These are phyloP conservation scores for Paracyclopina nana DNA, from an alignment of 1,140 invertebrate genomes.

Conservation along the genomic window DNA sequence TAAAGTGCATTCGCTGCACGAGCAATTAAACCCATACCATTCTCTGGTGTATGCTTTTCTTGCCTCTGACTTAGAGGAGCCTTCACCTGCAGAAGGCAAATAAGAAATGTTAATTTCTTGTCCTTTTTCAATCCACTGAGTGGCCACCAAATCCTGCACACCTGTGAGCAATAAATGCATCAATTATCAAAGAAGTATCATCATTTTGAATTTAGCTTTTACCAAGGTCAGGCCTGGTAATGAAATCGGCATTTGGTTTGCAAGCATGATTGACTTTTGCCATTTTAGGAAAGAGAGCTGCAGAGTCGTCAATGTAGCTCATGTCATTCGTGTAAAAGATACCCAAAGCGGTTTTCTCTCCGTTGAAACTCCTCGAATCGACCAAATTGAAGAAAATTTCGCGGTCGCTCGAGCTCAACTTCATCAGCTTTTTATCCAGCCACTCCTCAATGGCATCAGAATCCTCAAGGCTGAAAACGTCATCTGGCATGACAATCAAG, in stretches of 20 bases:
- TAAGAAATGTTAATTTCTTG: too few species aligned
- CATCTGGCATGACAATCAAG: neutral
- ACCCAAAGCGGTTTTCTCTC: neutral
- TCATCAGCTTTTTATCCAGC: neutral
- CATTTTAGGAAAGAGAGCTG: neutral
- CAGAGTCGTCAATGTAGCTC: neutral
- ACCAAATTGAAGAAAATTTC: neutral
- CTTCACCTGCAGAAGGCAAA: too few species aligned
- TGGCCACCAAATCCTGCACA: too few species aligned
- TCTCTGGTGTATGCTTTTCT: too few species aligned
- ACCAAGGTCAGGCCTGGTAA: neutral
- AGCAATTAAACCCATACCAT: too few species aligned
- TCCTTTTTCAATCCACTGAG: too few species aligned
- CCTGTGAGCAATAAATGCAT: too few species aligned
- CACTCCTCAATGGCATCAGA: neutral
- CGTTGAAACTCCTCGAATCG: neutral
- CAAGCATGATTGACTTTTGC: conserved; percentile 1
- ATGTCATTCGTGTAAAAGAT: conserved; percentile 1
- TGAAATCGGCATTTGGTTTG: neutral
- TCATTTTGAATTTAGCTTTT: neutral
- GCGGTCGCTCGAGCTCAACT: neutral
- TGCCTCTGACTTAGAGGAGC: too few species aligned
- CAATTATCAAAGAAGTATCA: too few species aligned
- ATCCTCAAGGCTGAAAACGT: neutral
- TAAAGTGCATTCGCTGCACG: too few species aligned